A percentile compares a stretch with the other conserved stretches of the same genome.
These are phyloP conservation scores for Petrocephalus schoutedeni DNA, from an alignment of 2,797 vertebrate genomes.

Conservation along the genomic window DNA sequence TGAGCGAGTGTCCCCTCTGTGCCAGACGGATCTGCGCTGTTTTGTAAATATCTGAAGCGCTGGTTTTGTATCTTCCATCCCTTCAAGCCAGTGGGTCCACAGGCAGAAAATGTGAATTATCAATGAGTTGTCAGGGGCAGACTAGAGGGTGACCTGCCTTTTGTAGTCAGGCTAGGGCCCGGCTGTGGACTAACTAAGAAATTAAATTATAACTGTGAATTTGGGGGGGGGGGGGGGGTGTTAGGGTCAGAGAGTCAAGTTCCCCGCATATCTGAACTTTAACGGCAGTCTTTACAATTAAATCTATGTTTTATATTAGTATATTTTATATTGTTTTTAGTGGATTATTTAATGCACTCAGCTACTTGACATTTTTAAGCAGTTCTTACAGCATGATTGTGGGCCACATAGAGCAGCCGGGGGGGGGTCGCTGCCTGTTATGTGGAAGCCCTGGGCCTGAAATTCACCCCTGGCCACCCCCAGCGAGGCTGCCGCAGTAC, in stretches of 20 bases:
- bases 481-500: neutral
- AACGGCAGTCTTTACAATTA: neutral
- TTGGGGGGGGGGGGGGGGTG: neutral
- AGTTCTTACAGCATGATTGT: neutral
- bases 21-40: neutral
- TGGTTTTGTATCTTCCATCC: neutral
- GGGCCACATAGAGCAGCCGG: no score
- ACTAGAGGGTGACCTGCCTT: neutral
- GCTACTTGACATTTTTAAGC: neutral
- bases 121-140: conserved; percentile 9
- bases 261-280: neutral
- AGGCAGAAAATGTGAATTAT: neutral
- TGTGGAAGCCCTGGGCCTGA: neutral
- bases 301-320: neutral
- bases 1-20: conserved; percentile 26
- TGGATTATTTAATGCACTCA: neutral
- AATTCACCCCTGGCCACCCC: neutral
- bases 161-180: neutral
- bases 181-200: neutral
- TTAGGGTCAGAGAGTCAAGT: neutral
- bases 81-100: neutral
- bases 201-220: neutral
- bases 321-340: neutral
- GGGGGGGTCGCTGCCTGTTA: neutral
- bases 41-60: neutral